Percentiles rank a stretch among this genome's conserved stretches.
Conservation (phyloP, 2,888 invertebrate species). For the Lysandra bellargus region DNA sequence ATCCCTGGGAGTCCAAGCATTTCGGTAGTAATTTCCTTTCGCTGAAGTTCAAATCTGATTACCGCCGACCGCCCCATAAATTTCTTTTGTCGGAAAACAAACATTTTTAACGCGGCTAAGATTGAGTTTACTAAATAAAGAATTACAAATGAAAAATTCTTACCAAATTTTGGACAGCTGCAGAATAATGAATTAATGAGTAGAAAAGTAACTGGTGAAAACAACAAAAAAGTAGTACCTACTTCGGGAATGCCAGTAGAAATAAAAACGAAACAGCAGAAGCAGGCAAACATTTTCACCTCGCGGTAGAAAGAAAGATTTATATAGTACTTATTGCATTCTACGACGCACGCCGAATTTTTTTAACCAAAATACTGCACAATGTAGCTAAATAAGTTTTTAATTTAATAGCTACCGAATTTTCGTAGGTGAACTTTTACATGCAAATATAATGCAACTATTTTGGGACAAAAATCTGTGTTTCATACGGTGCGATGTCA, state of each 20-base stretch:
- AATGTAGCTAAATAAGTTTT: too few relatives aligned
- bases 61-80: constrained; percentile 29
- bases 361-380: too few relatives aligned
- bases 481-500: neutral
- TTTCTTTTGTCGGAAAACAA: constrained; percentile 24
- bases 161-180: neutral
- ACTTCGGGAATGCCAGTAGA: neutral
- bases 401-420: neutral
- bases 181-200: neutral
- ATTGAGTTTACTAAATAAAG: constrained; percentile 21
- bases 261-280: neutral
- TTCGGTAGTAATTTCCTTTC: constrained; percentile 29
- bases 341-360: too few relatives aligned
- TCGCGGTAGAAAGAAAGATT: too few relatives aligned
- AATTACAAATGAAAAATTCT: neutral
- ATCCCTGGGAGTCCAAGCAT: constrained; percentile 5
- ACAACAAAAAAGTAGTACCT: neutral
- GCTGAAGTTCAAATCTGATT: constrained; percentile 31
- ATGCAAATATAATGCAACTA: neutral
- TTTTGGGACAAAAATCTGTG: neutral
- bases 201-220: neutral
- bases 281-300: too few relatives aligned
- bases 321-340: too few relatives aligned
- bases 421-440: neutral
- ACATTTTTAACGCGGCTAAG: constrained; percentile 25